Evolutionary conservation across 1,140 invertebrate genomes (phyloP), one percentile per base, ranked within the genome.

Genomic region (Lasioglossum baleicum): DNA sequence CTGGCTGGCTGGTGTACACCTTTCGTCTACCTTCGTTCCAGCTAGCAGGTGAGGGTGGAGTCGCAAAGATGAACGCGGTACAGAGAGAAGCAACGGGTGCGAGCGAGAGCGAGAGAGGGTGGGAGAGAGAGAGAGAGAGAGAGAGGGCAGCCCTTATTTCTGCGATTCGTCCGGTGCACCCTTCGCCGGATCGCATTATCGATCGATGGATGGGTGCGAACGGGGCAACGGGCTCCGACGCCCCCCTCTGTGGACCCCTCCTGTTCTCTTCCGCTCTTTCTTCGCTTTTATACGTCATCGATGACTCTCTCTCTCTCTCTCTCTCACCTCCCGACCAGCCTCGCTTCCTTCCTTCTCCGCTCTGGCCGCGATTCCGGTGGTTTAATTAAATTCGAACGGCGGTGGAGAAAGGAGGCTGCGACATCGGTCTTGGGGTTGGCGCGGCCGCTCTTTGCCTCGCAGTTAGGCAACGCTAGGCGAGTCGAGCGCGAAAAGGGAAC

Each of bases 181-280:
- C 85, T 86, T 85, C 84, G 77, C 81, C 85, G 77, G 85, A 86
- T 86, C 84, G 84, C 85, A 81, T 86, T 86, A 86, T 86, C 85
- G 84, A 86, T 86, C 85, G 85, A 86, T 83, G 74, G 81, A 83
- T 83, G 84, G 65, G 48, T 61, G 81, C 69, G 70, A 83, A 86
- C 80, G 77, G 77, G 81, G 76, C 73, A 78, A 86, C 83, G 81
- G 84, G 83, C 77, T 85, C 42, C 64, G 53, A 61, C 83, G 65
- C 48, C 72, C 31, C 31, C 56, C 51, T 51, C 53, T 48, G 15
- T 53, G 71, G 64, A 70, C 48, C 69, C 70, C 74, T 22, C 31
- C 42, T 40, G 26, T 65, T 74, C 61, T 7, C 64, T 75, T 53
- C 64, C 35, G 22, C 60, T 58, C 73, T 77, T 72, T 60, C 51